Conservation (phyloP, 2,113 vertebrate genomes). For the Phylloscopus whistleri region DNA sequence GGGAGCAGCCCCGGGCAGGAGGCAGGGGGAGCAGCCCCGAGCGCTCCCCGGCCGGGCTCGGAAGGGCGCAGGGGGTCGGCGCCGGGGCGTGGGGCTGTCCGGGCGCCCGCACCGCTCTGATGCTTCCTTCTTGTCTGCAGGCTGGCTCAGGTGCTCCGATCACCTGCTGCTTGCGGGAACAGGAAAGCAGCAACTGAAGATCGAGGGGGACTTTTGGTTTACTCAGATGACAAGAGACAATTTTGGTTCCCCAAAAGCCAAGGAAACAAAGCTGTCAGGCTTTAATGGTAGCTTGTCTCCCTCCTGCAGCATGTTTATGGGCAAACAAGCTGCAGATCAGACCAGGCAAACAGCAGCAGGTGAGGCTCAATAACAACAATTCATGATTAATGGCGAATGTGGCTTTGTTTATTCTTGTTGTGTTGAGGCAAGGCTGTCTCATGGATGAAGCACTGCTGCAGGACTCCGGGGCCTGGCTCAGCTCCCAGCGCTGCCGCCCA, state of each 20-base stretch:
- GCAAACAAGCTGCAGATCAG: constrained; percentile 67
- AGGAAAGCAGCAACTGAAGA: constrained; percentile 62
- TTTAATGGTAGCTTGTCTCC: constrained; percentile 67
- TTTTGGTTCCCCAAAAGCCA: constrained; percentile 64
- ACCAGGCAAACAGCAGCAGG: constrained; percentile 65
- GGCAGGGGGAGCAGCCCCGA: fast-evolving
- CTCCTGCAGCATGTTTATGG: constrained; percentile 67
- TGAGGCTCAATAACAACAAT: constrained; percentile 48
- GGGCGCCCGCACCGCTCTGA: not conserved
- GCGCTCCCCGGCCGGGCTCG: not conserved
- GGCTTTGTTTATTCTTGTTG: constrained; percentile 46
- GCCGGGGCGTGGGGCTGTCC: not conserved
- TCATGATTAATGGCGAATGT: constrained; percentile 40
- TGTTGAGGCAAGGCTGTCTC: not conserved
- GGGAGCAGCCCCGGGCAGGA: not conserved
- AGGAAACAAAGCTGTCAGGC: constrained; percentile 67
- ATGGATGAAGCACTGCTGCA: constrained; percentile 14
- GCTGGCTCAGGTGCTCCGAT: constrained; percentile 68
- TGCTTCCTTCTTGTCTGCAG: constrained; percentile 64
- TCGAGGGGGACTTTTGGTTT: constrained; percentile 68
- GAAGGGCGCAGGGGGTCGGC: not conserved
- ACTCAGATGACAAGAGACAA: constrained; percentile 65
- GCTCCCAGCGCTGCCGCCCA: not conserved
- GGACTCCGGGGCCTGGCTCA: not conserved
- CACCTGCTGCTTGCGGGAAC: constrained; percentile 64